Base-by-base conservation (phyloP, 2,113 vertebrate species). In the Oryzias woworae region DNA sequence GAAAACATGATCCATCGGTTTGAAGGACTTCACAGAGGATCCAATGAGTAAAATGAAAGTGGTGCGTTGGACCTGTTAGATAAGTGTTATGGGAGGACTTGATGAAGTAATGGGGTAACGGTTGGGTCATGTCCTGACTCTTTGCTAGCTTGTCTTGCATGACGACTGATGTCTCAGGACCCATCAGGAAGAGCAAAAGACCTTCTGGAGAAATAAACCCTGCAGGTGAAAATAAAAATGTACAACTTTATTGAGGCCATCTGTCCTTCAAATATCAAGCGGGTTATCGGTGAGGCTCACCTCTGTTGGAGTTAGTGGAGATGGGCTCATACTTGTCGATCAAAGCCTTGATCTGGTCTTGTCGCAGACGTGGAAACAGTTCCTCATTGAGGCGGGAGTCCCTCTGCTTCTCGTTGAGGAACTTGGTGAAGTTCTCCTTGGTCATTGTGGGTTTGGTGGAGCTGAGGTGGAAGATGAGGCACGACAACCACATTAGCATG, bases 71-170 rank as follows among this genome's bases (percentile, higher is more conserved):
- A 92, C 96, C 97, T 90, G 97, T 98, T 62, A 99, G 90, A 60
- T 98, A 99, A 0, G 97, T 99, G 90, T 99, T 99, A 87, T 99
- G 97, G 4, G 97, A 99, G 1, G 97, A 99, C 47, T 98, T 99
- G 90, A 99, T 91, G 76, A 94, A 97, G 89, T 98, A 99, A 81
- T 98, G 95, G 0, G 94, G 93, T 64, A 99, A 78, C 0, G 97
- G 96, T 60, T 98, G 95, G 1, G 74, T 93, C 97, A 99, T 98
- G 82, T 98, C 95, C 0, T 98, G 95, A 85, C 93, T 86, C 52
- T 93, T 91, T 58, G 91, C 69, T 64, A 99, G 74, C 51, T 91
- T 94, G 80, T 98, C 94, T 67, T 94, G 91, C 2, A 92, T 89
- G 44, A 98, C 87, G 22, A 94, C 89, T 0, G 93, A 93, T 53